Evolutionary conservation across 2,113 vertebrate genomes (phyloP), one percentile per base, ranked within the genome.

Genomic region (Ailurus styani): DNA sequence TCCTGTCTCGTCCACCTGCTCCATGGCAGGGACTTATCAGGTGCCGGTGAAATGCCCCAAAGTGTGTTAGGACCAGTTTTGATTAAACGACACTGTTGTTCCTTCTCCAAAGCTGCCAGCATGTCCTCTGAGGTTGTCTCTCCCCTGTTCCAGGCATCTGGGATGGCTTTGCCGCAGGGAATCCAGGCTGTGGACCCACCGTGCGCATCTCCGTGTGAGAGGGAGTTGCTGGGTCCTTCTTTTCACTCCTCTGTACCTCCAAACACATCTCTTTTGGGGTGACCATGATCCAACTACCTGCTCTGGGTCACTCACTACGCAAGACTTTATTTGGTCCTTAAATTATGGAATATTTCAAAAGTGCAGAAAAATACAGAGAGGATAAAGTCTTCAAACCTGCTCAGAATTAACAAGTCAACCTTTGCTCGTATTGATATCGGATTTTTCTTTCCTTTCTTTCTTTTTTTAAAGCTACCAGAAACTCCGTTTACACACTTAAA

Each of bases 301-400:
- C 15, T 87, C 29, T 34, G 37, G 47, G 45, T 64, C 57, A 64
- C 70, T 82, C 27, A 70, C 17, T 84, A 27, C 25, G 34, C 1
- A 2, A 93, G 29, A 8, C 17, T 93, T 55, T 31, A 72, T 77
- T 77, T 37, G 8, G 5, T 45, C 31, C 45, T 89, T 64, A 86
- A 72, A 57, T 72, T 50, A 42, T 15, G 47, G 96, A 85, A 50
- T 45, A 66, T 47, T 81, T 89, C 72, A 72, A 86, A 88, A 70
- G 23, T 34, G 1, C 50, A 93, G 60, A 64, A 57, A 60, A n/a
- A 5, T 62, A 6, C 13, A 91, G 40, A 68, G 17, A 31, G 13
- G n/a, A 7, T 78, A 68, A 94, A 66, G 23, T 64, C 52, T 90
- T 83, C 10, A 13, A 27, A 29, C 27, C 73, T 31, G n/a, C 27